A percentile compares a stretch with the other conserved stretches of the same genome.
These are phyloP conservation scores for Rhyzopertha dominica DNA, from an alignment of 1,140 invertebrate species.

Conservation along the genomic window DNA sequence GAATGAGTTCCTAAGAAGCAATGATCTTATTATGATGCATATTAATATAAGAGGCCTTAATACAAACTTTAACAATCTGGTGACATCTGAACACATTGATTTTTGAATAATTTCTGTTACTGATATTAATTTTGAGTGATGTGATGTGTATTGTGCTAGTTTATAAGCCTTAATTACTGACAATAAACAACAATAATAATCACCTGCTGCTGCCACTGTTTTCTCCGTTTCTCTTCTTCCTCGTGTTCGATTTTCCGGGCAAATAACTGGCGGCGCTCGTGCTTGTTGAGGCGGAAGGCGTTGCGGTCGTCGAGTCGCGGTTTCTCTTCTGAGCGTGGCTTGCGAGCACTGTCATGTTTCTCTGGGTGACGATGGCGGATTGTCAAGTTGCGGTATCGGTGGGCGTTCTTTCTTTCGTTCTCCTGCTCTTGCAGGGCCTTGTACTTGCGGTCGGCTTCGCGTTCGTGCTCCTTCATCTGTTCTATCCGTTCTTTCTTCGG, in stretches of 20 bases:
- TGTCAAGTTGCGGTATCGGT: conserved; percentile 29
- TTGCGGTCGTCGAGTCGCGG: conserved; percentile 43
- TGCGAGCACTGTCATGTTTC: conserved; percentile 6
- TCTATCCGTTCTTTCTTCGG: conserved; percentile 91
- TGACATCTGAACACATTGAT: too few species aligned
- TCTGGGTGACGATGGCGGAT: neutral
- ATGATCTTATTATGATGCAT: too few species aligned
- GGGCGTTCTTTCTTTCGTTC: conserved; percentile 39
- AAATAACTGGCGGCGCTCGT: conserved; percentile 70
- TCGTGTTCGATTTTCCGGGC: conserved; percentile 68
- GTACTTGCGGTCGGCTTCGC: conserved; percentile 66
- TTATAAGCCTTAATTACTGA: too few species aligned
- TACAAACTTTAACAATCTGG: too few species aligned
- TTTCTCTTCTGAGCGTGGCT: conserved; percentile 23
- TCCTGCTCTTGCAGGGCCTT: conserved; percentile 38
- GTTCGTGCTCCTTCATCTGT: conserved; percentile 89
- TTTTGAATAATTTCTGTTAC: too few species aligned
- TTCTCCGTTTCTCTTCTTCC: conserved; percentile 56
- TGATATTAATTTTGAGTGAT: too few species aligned
- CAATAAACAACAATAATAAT: too few species aligned
- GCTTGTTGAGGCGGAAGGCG: conserved; percentile 53
- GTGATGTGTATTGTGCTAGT: too few species aligned
- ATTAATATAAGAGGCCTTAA: too few species aligned
- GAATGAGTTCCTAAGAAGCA: too few species aligned
- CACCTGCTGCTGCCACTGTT: conserved; percentile 60